phyloP scores from a whole-genome alignment of 2,888 invertebrate genomes.

The Osedax frankpressi region DNA sequence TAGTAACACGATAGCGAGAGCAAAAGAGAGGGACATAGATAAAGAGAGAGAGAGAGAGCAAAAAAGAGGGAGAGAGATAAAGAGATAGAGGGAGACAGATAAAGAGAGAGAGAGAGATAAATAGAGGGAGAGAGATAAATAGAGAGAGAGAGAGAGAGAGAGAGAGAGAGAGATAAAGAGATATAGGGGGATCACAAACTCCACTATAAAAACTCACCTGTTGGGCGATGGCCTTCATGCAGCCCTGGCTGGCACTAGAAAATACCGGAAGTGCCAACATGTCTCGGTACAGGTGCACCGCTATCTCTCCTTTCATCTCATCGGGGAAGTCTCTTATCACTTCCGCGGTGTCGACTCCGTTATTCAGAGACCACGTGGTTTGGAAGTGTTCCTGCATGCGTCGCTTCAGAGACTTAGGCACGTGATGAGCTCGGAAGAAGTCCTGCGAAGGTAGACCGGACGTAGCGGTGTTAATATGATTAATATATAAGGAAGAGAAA shows the following conservation, averaged over 20 bases:
- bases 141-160: not conserved
- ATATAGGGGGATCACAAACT: too few species aligned
- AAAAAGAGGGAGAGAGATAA: not conserved
- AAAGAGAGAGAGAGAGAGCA: not conserved
- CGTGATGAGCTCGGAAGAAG: slow-evolving; percentile 81
- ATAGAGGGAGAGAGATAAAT: not conserved
- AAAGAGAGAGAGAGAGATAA: not conserved
- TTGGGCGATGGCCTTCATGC: slow-evolving; percentile 70
- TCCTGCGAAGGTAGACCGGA: too few species aligned
- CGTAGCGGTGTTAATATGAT: too few species aligned
- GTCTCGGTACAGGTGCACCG: slow-evolving; percentile 85
- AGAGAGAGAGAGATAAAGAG: not conserved
- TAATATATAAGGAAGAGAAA: too few species aligned
- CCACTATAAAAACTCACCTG: too few species aligned
- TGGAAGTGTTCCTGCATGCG: slow-evolving; percentile 94
- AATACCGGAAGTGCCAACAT: slow-evolving; percentile 85
- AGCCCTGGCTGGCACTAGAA: slow-evolving; percentile 83
- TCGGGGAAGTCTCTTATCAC: slow-evolving; percentile 89
- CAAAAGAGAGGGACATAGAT: not conserved
- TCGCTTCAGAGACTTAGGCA: slow-evolving; percentile 84
- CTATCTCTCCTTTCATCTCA: slow-evolving; percentile 83
- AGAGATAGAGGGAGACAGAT: not conserved
- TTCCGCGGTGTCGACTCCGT: slow-evolving; percentile 90
- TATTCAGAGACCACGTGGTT: slow-evolving; percentile 93
- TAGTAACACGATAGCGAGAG: not conserved